Base-by-base conservation (phyloP, 2,888 invertebrate genomes). In the Lasioglossum calceatum region DNA sequence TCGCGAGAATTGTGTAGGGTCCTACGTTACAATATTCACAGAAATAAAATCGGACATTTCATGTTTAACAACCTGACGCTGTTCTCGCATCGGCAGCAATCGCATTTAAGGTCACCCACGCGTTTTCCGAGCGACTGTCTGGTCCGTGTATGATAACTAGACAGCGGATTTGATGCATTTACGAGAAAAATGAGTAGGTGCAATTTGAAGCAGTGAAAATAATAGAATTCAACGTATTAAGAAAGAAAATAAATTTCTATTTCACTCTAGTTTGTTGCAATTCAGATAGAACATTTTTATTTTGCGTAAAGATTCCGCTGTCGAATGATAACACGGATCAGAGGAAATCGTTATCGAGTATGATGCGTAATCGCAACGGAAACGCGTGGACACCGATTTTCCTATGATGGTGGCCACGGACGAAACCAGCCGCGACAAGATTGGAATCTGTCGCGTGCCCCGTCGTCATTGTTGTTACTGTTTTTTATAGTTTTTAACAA, bases 401-500 rank as follows among this genome's bases (percentile, higher is more conserved):
- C 16, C 72, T 36, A 67, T 47, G 54, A 61, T 67, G 81, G 58
- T 61, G 50, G 58, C 47, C 71, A 58, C 64, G 32, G 73, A 67
- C 75, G 81, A 71, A 19, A 58, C 23, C n/a, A 10, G 7, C 36
- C 19, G 72, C 72, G 84, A 84, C 39, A 10, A 32, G 19, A 39
- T 23, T 14, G 8, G 16, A 16, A 16, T 54, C 61, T 50, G n/a
- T 80, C 79, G 61, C 76, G 44, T 47, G 61, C 32, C n/a, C 50
- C 58, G 73, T 72, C 80, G 79, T 81, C 73, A 74, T 86, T 84
- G 83, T 89, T 89, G 82, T 70, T 85, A 81, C 81, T 76, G 76
- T 77, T 78, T 89, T 81, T 88, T 84, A 81, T 89, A 84, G 88
- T 86, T 89, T 89, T 83, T 88, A 89, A 78, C 83, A 74, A 82